These are phyloP conservation scores for Lepidonotus clava DNA, from an alignment of 2,888 invertebrate genomes.

Conservation along the genomic window DNA sequence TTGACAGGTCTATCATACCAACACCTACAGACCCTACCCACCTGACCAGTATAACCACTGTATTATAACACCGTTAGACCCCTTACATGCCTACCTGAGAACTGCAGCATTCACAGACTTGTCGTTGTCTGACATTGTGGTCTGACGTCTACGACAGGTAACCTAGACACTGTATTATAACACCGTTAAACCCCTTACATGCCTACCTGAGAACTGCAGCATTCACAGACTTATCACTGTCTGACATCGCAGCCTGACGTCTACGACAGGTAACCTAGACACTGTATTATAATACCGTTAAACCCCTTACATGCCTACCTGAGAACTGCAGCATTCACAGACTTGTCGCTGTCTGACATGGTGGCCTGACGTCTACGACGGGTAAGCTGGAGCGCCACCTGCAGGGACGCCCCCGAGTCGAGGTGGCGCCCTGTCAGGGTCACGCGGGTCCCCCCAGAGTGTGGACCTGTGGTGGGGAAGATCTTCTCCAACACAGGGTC, in stretches of 20 bases:
- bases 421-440: constrained; percentile 94
- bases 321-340: neutral
- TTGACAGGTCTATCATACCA: too few relatives aligned
- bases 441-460: constrained; percentile 96
- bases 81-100: too few relatives aligned
- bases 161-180: too few relatives aligned
- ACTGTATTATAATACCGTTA: too few relatives aligned
- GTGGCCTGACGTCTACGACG: neutral
- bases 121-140: too few relatives aligned
- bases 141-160: too few relatives aligned
- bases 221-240: neutral
- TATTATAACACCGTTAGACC: too few relatives aligned
- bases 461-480: constrained; percentile 88
- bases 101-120: too few relatives aligned
- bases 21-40: too few relatives aligned
- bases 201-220: constrained; percentile 6
- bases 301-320: too few relatives aligned
- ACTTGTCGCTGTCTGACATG: neutral
- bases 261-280: neutral
- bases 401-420: constrained; percentile 93
- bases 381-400: constrained; percentile 82
- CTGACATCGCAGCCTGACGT: neutral
- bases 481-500: constrained; percentile 86
- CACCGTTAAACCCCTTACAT: too few relatives aligned
- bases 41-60: too few relatives aligned